Conservation (phyloP, 2,888 invertebrate genomes). For the Plagodis dolabraria region DNA sequence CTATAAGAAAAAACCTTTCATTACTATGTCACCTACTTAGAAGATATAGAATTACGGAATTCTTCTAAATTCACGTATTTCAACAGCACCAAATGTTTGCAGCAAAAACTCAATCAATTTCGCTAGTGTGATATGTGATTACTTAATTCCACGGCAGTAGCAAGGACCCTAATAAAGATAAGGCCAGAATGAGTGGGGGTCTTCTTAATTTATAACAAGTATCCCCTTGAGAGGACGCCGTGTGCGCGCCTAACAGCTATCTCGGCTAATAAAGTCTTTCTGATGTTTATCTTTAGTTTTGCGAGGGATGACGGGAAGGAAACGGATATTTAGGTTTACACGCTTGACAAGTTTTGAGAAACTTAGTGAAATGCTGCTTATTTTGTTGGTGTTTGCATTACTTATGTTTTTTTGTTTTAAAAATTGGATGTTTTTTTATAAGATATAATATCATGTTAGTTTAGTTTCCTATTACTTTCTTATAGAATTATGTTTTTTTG, state of each 20-base stretch:
- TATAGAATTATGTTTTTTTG: no score
- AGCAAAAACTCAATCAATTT: slow-evolving; percentile 50
- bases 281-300: slow-evolving; percentile 55
- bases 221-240: slow-evolving; percentile 51
- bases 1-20: no score
- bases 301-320: slow-evolving; percentile 30
- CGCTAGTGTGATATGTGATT: slow-evolving; percentile 67
- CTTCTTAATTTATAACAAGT: slow-evolving; percentile 75
- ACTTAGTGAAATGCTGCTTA: not conserved
- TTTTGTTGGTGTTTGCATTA: not conserved
- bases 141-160: slow-evolving; percentile 76
- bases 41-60: no score
- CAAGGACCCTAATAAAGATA: slow-evolving; percentile 77
- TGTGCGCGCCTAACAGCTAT: slow-evolving; percentile 50
- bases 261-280: slow-evolving; percentile 53
- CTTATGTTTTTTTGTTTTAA: no score
- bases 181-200: slow-evolving; percentile 67
- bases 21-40: no score
- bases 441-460: not conserved
- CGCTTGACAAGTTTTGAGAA: slow-evolving; percentile 21
- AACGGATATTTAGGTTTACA: slow-evolving; percentile 21
- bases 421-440: no score
- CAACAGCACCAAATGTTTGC: slow-evolving; percentile 9
- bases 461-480: no score
- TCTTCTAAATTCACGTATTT: not conserved